phyloP scores from a whole-genome alignment of 2,888 invertebrate species.

The Aspidiotus rigidus region DNA sequence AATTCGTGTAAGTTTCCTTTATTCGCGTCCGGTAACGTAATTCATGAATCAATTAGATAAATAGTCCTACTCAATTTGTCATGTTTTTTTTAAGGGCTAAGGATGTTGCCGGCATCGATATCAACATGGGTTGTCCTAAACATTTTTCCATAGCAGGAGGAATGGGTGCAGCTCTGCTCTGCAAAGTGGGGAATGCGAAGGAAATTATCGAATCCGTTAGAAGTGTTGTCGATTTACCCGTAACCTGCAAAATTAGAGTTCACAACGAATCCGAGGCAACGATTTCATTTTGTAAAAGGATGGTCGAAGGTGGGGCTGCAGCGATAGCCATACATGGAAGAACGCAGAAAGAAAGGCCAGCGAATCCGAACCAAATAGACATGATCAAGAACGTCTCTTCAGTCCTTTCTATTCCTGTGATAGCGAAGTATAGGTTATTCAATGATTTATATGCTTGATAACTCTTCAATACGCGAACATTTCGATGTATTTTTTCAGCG shows the following conservation, averaged over 20 bases:
- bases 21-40: neutral
- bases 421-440: slow-evolving; percentile 67
- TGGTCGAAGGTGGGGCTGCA: slow-evolving; percentile 75
- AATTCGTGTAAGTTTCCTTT: slow-evolving; percentile 61
- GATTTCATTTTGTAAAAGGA: slow-evolving; percentile 62
- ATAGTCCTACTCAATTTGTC: neutral
- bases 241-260: slow-evolving; percentile 95
- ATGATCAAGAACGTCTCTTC: slow-evolving; percentile 66
- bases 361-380: slow-evolving; percentile 68
- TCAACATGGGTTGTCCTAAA: slow-evolving; percentile 99
- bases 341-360: slow-evolving; percentile 75
- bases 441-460: neutral
- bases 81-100: slow-evolving; percentile 57
- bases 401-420: slow-evolving; percentile 73
- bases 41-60: neutral
- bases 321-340: slow-evolving; percentile 95
- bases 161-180: slow-evolving; percentile 91
- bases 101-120: slow-evolving; percentile 89
- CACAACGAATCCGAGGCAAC: slow-evolving; percentile 68
- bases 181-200: slow-evolving; percentile 71
- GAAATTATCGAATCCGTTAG: slow-evolving; percentile 73
- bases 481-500: slow-evolving; percentile 51
- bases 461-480: neutral
- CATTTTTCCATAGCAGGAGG: slow-evolving; percentile 96
- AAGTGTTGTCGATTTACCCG: slow-evolving; percentile 66